Base-by-base conservation (phyloP, 2,113 vertebrate species). In the Lota lota region DNA sequence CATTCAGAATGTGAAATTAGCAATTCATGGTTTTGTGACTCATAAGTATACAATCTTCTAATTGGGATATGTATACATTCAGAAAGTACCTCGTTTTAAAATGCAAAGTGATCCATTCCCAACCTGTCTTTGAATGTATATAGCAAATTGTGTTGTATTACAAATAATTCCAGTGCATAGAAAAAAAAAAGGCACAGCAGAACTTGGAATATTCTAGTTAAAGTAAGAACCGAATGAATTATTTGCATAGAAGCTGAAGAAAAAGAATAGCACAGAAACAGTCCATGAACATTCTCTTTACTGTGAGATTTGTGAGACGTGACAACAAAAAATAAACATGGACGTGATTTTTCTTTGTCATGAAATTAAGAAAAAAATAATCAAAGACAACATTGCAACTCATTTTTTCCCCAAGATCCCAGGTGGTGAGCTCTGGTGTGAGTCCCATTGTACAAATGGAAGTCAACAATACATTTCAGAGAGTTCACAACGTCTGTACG, bases 391-490 rank as follows among this genome's bases (percentile, higher is more conserved):
- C 74, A 68, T 24, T 4, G 17, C 22, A 47, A 59, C 50, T 33
- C 69, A 72, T 66, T 0, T 72, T 71, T 80, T 75, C n/a, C 65
- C 72, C 57, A 78, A 70, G 22, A 84, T 70, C 76, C 79, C 68
- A 33, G 66, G 70, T 28, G 66, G 70, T 76, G 69, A 75, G 66
- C 53, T 56, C 18, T 63, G 69, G 33, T 66, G 70, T 22, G 67
- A 5, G 17, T 79, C 60, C 63, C 63, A 33, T 20, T 54, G 64
- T 1, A 0, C 24, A 2, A 18, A 8, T 16, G 14, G 54, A 24
- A 33, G 18, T 66, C 36, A 56, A 71, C 67, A 67, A 22, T 76
- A 76, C 67, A 61, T 5, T 28, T 15, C 66, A 47, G 57, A 51
- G 16, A 69, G 18, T 36, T 69, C 54, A n/a, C 47, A 40, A 22